Evolutionary conservation across 2,888 invertebrate genomes (phyloP).

Genomic region (Pseudococcus longispinus): DNA sequence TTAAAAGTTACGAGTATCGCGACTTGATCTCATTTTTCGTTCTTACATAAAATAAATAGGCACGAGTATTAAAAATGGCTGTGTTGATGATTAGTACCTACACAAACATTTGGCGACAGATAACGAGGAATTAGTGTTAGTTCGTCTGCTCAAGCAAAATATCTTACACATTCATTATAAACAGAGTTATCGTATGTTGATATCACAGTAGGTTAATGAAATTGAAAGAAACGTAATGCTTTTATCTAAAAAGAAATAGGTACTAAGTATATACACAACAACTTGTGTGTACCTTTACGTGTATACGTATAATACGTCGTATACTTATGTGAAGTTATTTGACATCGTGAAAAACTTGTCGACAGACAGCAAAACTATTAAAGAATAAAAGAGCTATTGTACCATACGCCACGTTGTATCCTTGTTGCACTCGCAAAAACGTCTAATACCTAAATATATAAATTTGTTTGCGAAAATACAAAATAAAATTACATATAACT

Average conservation of each 20-base stretch:
- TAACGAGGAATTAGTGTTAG: too few relatives aligned
- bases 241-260: not conserved
- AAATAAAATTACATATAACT: not conserved
- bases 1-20: too few relatives aligned
- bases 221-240: not conserved
- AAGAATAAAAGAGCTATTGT: not conserved
- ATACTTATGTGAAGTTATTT: not conserved
- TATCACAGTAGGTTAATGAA: not conserved
- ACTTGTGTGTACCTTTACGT: not conserved
- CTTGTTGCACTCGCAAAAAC: not conserved
- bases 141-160: too few relatives aligned
- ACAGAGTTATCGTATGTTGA: not conserved
- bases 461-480: not conserved
- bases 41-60: too few relatives aligned
- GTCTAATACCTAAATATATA: not conserved
- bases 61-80: too few relatives aligned
- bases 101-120: too few relatives aligned
- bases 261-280: not conserved
- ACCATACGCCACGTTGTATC: not conserved
- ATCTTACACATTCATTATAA: not conserved
- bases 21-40: too few relatives aligned
- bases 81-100: too few relatives aligned
- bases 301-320: not conserved
- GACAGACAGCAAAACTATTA: not conserved
- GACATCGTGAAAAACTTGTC: not conserved